Evolutionary conservation across 2,113 vertebrate species (phyloP), one percentile per base, ranked within the genome.

Genomic region (Loxodonta africana): DNA sequence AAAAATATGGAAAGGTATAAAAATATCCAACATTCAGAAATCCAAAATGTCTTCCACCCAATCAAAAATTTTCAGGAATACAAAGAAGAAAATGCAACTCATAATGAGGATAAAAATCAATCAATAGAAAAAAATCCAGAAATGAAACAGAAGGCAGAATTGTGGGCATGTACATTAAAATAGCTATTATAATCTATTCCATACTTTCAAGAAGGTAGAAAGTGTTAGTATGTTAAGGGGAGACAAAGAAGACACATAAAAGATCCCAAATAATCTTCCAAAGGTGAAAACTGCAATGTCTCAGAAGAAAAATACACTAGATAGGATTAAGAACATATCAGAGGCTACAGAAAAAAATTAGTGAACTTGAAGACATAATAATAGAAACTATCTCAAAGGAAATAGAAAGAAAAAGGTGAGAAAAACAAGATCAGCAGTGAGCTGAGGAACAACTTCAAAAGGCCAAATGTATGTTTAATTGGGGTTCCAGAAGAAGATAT

Each of bases 261-360:
- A 71, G n/a, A 76, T 0, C 7, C 20, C 60, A 69, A 37, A 17
- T 26, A 92, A 89, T 37, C 8, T 28, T 60, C 3, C 0, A 90
- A 28, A 94, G 26, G 78, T 76, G 46, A 80, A 91, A 93, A 88
- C 23, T 77, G 17, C 1, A 53, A 73, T 73, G 9, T 71, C 69
- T 86, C 46, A 88, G 60, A 74, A 78, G 69, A 88, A 90, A 95
- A 93, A 69, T 37, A 88, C 25, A 88, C 53, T 14, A 83, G 44
- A 69, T 76, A 44, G 18, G 46, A 83, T 65, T 44, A 65, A 90
- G 30, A 73, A 90, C 9, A 51, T 44, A 83, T 51, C 8, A 73
- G 62, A 90, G 17, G 78, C 3, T 26, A n/a, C 0, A 92, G 46
- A 90, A 7, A 83, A 94, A 89, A 95, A 83, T 57, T 57, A 51